Percentiles rank a stretch among this genome's conserved stretches.
Conservation (phyloP, 2,797 vertebrate species). For the Alauda arvensis region DNA sequence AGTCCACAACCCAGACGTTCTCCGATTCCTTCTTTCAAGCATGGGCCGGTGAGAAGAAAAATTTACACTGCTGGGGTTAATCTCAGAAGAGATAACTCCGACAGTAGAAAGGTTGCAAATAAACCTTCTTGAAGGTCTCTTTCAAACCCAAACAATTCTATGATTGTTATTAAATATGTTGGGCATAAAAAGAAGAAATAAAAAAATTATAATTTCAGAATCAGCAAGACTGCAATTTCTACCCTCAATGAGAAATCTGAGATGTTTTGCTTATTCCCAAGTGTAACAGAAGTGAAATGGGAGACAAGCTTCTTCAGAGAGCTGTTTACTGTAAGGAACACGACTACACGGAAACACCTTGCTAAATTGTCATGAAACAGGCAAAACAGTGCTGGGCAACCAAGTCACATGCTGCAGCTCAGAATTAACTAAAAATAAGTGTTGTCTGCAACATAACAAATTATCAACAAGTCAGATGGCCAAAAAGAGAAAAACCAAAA, state of each 20-base stretch:
- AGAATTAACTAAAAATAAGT: constrained; percentile 38
- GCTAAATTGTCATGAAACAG: not conserved
- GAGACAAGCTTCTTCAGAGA: not conserved
- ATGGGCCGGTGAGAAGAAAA: no score
- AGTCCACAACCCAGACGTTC: no score
- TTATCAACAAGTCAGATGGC: constrained; percentile 24
- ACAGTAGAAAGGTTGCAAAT: not conserved
- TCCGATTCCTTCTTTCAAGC: no score
- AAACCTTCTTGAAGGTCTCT: not conserved
- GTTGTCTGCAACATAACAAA: not conserved
- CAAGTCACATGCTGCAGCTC: not conserved
- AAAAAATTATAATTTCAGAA: not conserved
- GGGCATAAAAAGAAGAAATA: not conserved
- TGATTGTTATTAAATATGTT: not conserved
- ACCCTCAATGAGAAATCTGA: not conserved
- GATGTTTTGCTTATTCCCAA: not conserved
- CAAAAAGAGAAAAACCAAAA: constrained; percentile 24
- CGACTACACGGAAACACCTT: not conserved
- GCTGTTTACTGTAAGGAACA: not conserved
- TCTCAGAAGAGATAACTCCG: no score
- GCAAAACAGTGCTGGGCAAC: not conserved
- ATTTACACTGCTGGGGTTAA: no score
- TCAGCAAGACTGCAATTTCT: not conserved
- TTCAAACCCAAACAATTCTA: not conserved
- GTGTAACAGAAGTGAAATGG: not conserved